Base-by-base conservation (phyloP, 1,140 invertebrate genomes). In the Varroa destructor region DNA sequence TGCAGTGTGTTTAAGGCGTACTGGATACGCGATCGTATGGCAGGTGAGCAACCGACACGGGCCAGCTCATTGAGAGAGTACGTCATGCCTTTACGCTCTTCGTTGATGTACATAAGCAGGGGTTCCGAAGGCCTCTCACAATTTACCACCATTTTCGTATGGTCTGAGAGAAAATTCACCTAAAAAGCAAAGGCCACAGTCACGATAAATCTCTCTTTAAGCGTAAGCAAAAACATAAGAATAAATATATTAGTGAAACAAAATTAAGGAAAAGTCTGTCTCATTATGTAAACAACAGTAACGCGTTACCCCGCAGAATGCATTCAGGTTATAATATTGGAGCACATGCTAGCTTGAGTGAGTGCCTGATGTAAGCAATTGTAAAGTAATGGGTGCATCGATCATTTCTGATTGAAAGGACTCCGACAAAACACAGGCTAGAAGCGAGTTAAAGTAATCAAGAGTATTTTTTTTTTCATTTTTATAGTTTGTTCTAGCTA, bases 111-210 rank as follows among this genome's bases (percentile, higher is more conserved):
- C 79, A 84, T 84, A 8, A 85, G 75, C 40, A 82, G 81, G 73
- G 82, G 84, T 14, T 77, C 73, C 6, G 71, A 75, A 37, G 73
- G 71, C 8, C 74, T 70, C 8, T 76, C 78, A 56, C 75, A 74
- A 57, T 76, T 75, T 10, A 85, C 73, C 73, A 86, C 84, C 43
- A 85, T 79, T 76, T 86, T 86, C 12, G 83, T 84, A 76, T 86
- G 84, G 76, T 86, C 85, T 74, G 83, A 81, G 78, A 86, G 85
- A 77, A 86, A 86, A 77, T 86, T 86, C 43, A 86, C 82, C 84
- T 85, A 78, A 46, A 76, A 76, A 64, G 56, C 56, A 58, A 71
- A 75, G 72, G 10, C 43, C 54, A 6, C 56, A 14, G 3, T 70
- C 6, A 58, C 43, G 25, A 43, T 51, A 51, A 71, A 51, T 51